Base-by-base conservation (phyloP, 2,888 invertebrate genomes). In the Nudaria mundana region DNA sequence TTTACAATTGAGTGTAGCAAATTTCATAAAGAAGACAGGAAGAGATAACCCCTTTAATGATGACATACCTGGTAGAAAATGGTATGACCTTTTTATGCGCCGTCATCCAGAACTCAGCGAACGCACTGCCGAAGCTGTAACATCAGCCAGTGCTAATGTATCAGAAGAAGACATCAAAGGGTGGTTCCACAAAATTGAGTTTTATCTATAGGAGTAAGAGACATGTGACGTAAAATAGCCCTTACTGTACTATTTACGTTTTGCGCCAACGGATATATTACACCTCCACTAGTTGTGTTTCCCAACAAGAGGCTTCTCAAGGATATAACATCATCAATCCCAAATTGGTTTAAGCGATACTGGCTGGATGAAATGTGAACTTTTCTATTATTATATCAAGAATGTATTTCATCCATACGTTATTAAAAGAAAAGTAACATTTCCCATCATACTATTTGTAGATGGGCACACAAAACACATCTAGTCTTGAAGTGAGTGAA, bases 311-410 rank as follows among this genome's bases (percentile, higher is more conserved):
- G 74, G 38, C 42, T 75, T 16, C 66, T 71, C 7, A 37, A 40
- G 18, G 63, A 70, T n/a, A 71, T 77, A 40, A 52, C 56, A 0
- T 47, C 55, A 16, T 55, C 52, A 14, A 53, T 76, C 37, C 72
- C 73, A n/a, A 41, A 55, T 39, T 53, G 64, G 77, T 74, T n/a
- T n/a, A n/a, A 68, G 66, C 20, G 73, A 76, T 6, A 71, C 58
- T 36, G 79, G 79, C 3, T 80, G 76, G 77, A 81, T 79, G 78
- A 76, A 67, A 14, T 32, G 63, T 0, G 73, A 76, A 25, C 18
- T 74, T 6, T 81, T 81, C 48, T 64, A 60, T 41, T 71, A 77
- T 35, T 81, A 77, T 39, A 66, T 76, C 15, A 51, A 59, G 15
- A 70, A 64, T 44, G 52, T 69, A 5, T 48, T 71, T n/a, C 42